phyloP scores from a whole-genome alignment of 2,113 vertebrate species.

The Hoplias malabaricus region DNA sequence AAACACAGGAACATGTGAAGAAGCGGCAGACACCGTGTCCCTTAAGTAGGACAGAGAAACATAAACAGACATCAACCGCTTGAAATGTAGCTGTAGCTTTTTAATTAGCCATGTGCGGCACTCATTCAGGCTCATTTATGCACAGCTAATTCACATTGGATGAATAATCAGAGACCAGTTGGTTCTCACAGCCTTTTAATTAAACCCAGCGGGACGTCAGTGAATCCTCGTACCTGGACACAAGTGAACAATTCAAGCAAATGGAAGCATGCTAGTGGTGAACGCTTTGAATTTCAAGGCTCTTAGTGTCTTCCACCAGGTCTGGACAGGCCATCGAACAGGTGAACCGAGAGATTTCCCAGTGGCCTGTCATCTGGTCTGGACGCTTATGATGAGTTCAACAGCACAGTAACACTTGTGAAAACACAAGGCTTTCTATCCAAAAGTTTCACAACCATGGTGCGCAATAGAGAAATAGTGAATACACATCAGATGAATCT shows the following conservation, averaged over 20 bases:
- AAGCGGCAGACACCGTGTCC: too few relatives aligned
- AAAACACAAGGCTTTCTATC: too few relatives aligned
- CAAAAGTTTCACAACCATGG: too few relatives aligned
- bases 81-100: not conserved
- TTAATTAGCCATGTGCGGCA: not conserved
- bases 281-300: not conserved
- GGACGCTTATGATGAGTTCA: too few relatives aligned
- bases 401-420: too few relatives aligned
- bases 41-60: not conserved
- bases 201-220: conserved; percentile 32
- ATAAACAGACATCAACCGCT: not conserved
- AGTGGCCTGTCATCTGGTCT: too few relatives aligned
- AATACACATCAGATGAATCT: too few relatives aligned
- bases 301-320: too few relatives aligned
- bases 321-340: too few relatives aligned
- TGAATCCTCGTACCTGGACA: conserved; percentile 14
- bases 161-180: conserved; percentile 20
- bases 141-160: not conserved
- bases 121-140: conserved; percentile 9
- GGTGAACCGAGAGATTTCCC: too few relatives aligned
- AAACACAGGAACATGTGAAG: too few relatives aligned
- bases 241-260: not conserved
- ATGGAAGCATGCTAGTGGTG: not conserved
- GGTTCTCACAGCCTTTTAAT: conserved; percentile 27
- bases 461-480: too few relatives aligned